A percentile compares a stretch with the other conserved stretches of the same genome.
Conservation (phyloP, 2,797 vertebrate species). For the Chrosomus eos region DNA sequence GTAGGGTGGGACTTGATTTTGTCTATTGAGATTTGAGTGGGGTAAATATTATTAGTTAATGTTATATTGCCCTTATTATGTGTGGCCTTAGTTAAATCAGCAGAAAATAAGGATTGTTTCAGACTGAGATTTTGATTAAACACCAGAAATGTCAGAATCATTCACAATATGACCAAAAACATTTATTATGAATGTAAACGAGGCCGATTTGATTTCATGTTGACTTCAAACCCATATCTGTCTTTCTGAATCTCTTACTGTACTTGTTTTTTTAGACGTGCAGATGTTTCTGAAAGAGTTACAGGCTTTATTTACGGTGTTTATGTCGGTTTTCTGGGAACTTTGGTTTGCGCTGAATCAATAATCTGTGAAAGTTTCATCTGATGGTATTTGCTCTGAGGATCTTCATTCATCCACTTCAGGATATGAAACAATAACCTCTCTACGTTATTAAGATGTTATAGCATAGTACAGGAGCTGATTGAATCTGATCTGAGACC, state of each 20-base stretch:
- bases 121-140: not conserved
- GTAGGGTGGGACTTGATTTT: not conserved
- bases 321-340: not conserved
- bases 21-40: not conserved
- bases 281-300: not conserved
- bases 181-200: not conserved
- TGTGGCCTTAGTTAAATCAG: not conserved
- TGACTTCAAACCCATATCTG: not conserved
- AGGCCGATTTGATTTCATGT: not conserved
- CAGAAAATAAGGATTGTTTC: not conserved
- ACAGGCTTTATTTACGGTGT: not conserved
- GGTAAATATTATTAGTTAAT: not conserved
- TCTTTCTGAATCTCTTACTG: not conserved
- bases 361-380: not conserved
- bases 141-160: not conserved
- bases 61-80: not conserved
- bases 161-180: not conserved
- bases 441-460: not conserved
- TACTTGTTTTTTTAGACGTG: not conserved
- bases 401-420: not conserved
- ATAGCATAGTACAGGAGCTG: not conserved
- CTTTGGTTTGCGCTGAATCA: not conserved
- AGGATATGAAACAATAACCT: conserved; percentile 14
- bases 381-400: not conserved
- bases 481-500: not conserved